Percentiles rank a stretch among this genome's conserved stretches.
phyloP scores from a whole-genome alignment of 2,113 vertebrate genomes.

The Bujurquina vittata region DNA sequence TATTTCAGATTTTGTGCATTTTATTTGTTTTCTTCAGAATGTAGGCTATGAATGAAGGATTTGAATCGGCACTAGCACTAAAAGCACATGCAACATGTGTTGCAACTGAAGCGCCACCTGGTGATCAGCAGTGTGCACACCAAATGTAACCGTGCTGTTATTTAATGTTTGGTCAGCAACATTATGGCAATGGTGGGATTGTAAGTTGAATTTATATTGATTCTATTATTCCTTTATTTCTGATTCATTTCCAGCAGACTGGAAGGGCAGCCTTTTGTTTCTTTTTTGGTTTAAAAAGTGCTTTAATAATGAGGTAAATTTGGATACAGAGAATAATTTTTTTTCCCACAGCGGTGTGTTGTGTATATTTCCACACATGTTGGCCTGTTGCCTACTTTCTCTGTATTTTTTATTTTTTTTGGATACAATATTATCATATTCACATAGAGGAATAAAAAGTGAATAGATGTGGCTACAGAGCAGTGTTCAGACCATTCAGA shows the following conservation, averaged over 20 bases:
- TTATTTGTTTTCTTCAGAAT: too few relatives aligned
- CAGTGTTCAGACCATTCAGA: background rate
- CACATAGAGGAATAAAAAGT: background rate
- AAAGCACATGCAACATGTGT: background rate
- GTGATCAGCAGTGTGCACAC: background rate
- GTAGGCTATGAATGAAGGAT: too few relatives aligned
- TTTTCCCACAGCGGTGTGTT: background rate
- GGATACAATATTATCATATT: background rate
- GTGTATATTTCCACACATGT: background rate
- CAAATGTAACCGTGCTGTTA: background rate
- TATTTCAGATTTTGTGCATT: background rate
- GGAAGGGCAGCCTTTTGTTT: background rate
- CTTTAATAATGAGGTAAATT: background rate
- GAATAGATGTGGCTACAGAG: background rate
- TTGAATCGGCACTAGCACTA: background rate
- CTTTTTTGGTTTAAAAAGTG: background rate
- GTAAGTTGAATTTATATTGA: background rate
- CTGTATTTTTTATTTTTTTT: background rate
- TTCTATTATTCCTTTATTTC: background rate
- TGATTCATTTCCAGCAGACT: background rate
- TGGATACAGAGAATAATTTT: background rate
- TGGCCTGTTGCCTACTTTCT: background rate
- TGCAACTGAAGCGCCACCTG: background rate
- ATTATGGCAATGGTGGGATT: background rate
- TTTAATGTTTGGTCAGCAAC: background rate